These are phyloP conservation scores for Melanocharis versteri DNA, from an alignment of 2,113 vertebrate species.

Conservation along the genomic window DNA sequence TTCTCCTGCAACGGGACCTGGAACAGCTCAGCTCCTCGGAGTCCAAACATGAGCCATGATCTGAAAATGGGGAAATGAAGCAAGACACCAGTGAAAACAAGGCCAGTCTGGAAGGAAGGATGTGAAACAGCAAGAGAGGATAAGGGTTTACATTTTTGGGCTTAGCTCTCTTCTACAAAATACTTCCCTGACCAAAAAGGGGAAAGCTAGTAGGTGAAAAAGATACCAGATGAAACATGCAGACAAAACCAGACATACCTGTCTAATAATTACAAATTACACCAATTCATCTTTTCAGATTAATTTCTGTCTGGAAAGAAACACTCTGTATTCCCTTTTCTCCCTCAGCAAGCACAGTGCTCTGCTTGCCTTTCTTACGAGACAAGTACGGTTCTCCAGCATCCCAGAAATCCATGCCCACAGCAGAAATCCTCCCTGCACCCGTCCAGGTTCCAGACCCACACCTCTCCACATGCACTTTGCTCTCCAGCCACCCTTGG, in stretches of 20 bases:
- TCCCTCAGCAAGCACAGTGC: neutral
- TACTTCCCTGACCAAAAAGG: neutral
- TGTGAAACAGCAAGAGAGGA: neutral
- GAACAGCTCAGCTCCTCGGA: neutral
- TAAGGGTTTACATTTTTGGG: neutral
- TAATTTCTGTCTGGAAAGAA: neutral
- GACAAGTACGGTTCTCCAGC: neutral
- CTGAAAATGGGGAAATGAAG: neutral
- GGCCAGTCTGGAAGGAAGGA: neutral
- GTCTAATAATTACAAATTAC: neutral
- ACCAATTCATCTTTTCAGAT: neutral
- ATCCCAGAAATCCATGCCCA: neutral
- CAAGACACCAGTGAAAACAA: neutral
- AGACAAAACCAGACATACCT: neutral
- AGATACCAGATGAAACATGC: neutral
- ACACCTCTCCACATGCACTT: neutral
- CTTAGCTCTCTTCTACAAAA: neutral
- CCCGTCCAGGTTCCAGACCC: rapidly evolving
- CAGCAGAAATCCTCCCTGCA: neutral
- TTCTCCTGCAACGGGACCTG: neutral
- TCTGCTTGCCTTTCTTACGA: neutral
- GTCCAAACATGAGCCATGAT: neutral
- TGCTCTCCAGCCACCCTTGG: neutral
- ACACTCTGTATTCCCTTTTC: neutral
- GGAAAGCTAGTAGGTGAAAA: neutral